Base-by-base conservation (phyloP, 2,888 invertebrate genomes). In the Drosophila incognita region DNA sequence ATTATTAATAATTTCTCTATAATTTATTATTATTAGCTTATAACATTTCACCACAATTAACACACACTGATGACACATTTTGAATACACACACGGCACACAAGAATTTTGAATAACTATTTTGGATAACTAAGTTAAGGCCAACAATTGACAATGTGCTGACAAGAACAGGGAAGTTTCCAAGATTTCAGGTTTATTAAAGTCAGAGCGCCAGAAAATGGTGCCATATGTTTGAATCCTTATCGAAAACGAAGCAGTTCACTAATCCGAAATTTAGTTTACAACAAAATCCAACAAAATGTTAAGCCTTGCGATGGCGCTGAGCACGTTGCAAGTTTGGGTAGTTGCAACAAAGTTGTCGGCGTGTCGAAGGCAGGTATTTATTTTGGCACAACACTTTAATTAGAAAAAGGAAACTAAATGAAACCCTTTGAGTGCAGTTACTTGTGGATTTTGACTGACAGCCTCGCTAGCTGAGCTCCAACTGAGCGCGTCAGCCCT, bases 381-480 rank as follows among this genome's bases (percentile, higher is more conserved):
- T 27, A 2, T 1, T 56, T 71, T 57, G 21, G 40, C 53, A 49
- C 29, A 66, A 54, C 51, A 68, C 68, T 68, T 71, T 66, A 77
- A 81, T 81, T 77, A 38, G 52, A 56, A 57, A 46, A n/a, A 46
- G 33, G 33, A 33, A 81, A 64, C 51, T 10, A 38, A 80, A 80
- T 71, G 76, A 71, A 52, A 49, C 33, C 49, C 58, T 68, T 75
- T 75, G 71, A 70, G 38, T 62, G 58, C 42, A 59, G 31, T 63
- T 68, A 56, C 40, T 60, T 62, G 58, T 36, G 8, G 49, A 33
- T 46, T 51, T 52, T 70, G 58, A 52, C 33, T 42, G 89, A 76
- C 87, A 89, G 87, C 85, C 63, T 69, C 70, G 87, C 87, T 76
- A 60, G 89, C 86, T 89, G 69, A 64, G 80, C 71, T 71, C 60